Evolutionary conservation across 1,140 invertebrate genomes (phyloP), one percentile per base, ranked within the genome.

Genomic region (Leptinotarsa defecta): DNA sequence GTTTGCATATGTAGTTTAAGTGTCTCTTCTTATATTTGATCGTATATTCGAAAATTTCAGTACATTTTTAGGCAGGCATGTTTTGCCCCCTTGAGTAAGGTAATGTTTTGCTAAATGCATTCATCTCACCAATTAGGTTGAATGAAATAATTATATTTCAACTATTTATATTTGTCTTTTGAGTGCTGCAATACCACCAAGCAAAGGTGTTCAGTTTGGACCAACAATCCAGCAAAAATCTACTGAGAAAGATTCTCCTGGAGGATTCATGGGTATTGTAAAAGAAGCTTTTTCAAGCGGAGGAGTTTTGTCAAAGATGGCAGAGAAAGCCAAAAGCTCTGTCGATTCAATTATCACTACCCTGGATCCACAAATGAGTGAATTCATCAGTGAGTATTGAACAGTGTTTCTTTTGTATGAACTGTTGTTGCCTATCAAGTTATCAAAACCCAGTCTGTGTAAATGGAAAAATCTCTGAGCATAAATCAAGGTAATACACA

Each of bases 321-420:
- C 91, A 5, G 94, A 95, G 81, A 94, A 94, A 83, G 94, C 94
- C 0, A 95, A 94, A 86, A 94, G 87, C 83, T 94, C 93, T 13
- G 91, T 96, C 1, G 94, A 95, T 83, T 91, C 92, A 1, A 92
- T 96, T 88, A 95, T 96, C 49, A 96, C 94, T 19, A 96, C 94
- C 19, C 86, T 96, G 13, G 95, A 96, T 86, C 95, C 95, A 20
- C 94, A 95, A 85, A 96, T 96, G 95, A 93, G 92, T 83, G 93
- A 95, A 86, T 92, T 94, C 84, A 91, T 95, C 77, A 91, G 94
- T 96, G 89, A 90, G 78, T 75, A 43, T 43, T 43, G 11, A 43
- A 11, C 8, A 43, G 34, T 11, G 8, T 3, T 11, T 43, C 8
- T 43, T 43, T 43, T 43, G 34, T 43, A 43, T 43, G 8, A 43